Evolutionary conservation across 2,888 invertebrate genomes (phyloP).

Genomic region (Eretmocerus hayati): DNA sequence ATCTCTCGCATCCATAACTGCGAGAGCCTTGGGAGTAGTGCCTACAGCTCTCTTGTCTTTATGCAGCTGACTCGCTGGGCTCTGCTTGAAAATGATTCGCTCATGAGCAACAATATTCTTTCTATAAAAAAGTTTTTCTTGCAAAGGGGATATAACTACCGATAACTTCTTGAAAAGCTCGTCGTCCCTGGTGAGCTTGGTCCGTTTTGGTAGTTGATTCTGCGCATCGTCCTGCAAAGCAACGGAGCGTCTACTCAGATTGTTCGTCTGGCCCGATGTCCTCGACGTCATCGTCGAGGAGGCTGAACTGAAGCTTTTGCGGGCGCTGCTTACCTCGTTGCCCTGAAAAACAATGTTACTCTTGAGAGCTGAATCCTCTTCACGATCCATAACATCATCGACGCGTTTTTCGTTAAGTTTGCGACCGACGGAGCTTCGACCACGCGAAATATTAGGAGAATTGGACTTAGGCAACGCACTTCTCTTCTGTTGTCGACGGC

Average conservation of each 20-base stretch:
- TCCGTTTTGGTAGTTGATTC: constrained; percentile 1
- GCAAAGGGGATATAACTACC: constrained; percentile 19
- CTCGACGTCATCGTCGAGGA: constrained; percentile 4
- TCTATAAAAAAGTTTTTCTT: neutral
- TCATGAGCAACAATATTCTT: neutral
- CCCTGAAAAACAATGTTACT: constrained; percentile 23
- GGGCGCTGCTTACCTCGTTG: neutral
- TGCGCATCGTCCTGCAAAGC: constrained; percentile 1
- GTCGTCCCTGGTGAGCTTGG: neutral
- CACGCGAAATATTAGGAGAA: constrained; percentile 1
- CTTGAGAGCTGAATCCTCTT: constrained; percentile 3
- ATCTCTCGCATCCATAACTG: no score
- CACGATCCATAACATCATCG: no score
- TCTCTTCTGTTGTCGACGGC: neutral
- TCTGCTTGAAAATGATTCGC: neutral
- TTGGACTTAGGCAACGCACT: constrained; percentile 4
- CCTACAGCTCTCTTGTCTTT: no score
- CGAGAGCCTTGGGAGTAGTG: no score
- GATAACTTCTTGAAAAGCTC: constrained; percentile 11
- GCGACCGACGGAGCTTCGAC: neutral
- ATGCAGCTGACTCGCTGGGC: neutral
- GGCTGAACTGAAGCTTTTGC: constrained; percentile 1
- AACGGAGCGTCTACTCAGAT: constrained; percentile 7
- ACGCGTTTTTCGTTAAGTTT: neutral
- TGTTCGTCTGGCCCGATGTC: constrained; percentile 5